Percentiles rank a stretch among this genome's conserved stretches.
Conservation (phyloP, 2,888 invertebrate genomes). For the Lordiphosa fenestrarum region DNA sequence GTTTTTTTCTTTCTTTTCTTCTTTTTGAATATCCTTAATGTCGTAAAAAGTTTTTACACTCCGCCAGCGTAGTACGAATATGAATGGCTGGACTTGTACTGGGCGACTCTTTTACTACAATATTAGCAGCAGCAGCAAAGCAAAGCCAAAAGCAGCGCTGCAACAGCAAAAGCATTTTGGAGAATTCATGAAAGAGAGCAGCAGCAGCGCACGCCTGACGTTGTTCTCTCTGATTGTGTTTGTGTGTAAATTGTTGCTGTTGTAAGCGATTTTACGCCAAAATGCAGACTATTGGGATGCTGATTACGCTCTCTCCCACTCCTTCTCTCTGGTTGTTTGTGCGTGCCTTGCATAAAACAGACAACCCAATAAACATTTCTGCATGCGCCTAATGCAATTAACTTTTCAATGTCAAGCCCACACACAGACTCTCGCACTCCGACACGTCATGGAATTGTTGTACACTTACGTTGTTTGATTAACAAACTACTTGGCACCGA, state of each 20-base stretch:
- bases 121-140: conserved; percentile 36
- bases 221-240: conserved; percentile 12
- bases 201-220: conserved; percentile 35
- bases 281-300: conserved; percentile 14
- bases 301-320: conserved; percentile 16
- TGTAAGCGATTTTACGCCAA: conserved; percentile 58
- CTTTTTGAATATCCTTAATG: conserved; percentile 7
- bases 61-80: conserved; percentile 60
- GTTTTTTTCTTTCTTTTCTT: not conserved
- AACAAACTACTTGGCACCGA: too few species aligned
- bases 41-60: conserved; percentile 50
- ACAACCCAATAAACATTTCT: conserved; percentile 58
- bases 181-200: conserved; percentile 70
- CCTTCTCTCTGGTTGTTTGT: conserved; percentile 39
- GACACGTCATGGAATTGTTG: not conserved
- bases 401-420: conserved; percentile 61
- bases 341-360: conserved; percentile 62
- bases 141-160: conserved; percentile 22
- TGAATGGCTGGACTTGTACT: conserved; percentile 55
- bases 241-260: conserved; percentile 48
- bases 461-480: too few species aligned
- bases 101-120: conserved; percentile 55
- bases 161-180: conserved; percentile 58
- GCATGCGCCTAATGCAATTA: conserved; percentile 44
- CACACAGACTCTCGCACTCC: conserved; percentile 23